Conservation (phyloP, 2,113 vertebrate genomes). For the Cephalopholis sonnerati region DNA sequence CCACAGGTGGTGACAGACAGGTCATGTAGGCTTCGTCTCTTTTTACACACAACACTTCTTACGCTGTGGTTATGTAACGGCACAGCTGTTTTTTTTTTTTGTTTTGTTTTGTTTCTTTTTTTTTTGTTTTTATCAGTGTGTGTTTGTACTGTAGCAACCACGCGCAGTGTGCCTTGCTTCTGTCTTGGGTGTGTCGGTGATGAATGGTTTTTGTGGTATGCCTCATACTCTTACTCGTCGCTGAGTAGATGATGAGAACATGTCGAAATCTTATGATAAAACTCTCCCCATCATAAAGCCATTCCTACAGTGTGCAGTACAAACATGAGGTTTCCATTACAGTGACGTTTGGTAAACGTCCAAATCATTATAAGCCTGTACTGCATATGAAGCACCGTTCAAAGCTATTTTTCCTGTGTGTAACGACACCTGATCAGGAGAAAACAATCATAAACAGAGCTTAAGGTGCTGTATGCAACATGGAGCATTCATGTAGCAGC, state of each 20-base stretch:
- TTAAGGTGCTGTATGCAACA: too few relatives aligned
- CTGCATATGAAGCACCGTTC: too few relatives aligned
- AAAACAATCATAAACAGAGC: too few relatives aligned
- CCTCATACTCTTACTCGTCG: conserved; percentile 30
- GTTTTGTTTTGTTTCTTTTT: too few relatives aligned
- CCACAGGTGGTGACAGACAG: conserved; percentile 20
- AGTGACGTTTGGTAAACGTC: not conserved
- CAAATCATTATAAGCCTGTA: too few relatives aligned
- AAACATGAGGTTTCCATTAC: conserved; percentile 8
- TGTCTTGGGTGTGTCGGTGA: conserved; percentile 41
- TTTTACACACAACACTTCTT: not conserved
- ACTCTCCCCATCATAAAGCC: not conserved
- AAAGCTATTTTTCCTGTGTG: too few relatives aligned
- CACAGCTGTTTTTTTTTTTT: not conserved
- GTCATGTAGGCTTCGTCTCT: not conserved
- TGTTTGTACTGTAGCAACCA: conserved; percentile 27
- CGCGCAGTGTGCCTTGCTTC: not conserved
- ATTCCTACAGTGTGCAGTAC: not conserved
- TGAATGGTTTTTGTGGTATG: conserved; percentile 37
- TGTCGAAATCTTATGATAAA: not conserved
- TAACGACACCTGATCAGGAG: too few relatives aligned
- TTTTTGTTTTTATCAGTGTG: not conserved
- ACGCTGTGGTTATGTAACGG: not conserved
- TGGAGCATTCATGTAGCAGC: too few relatives aligned
- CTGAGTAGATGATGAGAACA: not conserved